These are phyloP conservation scores for Hyposoter dolosus DNA, from an alignment of 2,888 invertebrate genomes.

Conservation along the genomic window DNA sequence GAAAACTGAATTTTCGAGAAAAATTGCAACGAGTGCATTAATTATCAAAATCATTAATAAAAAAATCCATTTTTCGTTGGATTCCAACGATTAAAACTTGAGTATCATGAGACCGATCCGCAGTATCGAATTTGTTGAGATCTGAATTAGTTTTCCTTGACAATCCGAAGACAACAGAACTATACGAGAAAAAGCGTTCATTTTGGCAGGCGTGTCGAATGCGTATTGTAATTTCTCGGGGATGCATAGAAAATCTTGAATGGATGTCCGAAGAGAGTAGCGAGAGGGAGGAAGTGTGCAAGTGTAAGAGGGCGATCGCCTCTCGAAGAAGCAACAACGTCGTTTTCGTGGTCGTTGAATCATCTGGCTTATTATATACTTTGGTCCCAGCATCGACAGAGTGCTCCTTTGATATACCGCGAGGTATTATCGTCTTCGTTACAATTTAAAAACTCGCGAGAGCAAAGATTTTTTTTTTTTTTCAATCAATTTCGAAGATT, in stretches of 20 bases:
- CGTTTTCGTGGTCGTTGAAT: conserved; percentile 49
- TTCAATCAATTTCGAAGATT: conserved; percentile 15
- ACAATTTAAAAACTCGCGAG: conserved; percentile 1
- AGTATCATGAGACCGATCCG: not conserved
- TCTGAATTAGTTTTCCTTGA: conserved; percentile 1
- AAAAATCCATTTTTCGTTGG: too few species aligned
- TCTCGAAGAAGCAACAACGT: conserved; percentile 30
- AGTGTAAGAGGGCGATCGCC: conserved; percentile 39
- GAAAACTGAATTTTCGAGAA: too few species aligned
- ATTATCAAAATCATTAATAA: too few species aligned
- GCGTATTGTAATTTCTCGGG: conserved; percentile 57
- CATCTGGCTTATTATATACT: conserved; percentile 61
- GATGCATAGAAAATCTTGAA: conserved; percentile 57
- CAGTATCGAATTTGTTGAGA: not conserved
- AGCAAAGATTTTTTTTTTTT: conserved; percentile 26
- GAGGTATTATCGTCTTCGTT: conserved; percentile 37
- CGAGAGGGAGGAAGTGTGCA: conserved; percentile 1
- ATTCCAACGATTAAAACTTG: too few species aligned
- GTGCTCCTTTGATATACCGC: conserved; percentile 25
- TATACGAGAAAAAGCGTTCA: conserved; percentile 26
- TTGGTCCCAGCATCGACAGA: conserved; percentile 42
- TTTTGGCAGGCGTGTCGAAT: conserved; percentile 56
- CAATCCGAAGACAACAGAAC: conserved; percentile 10
- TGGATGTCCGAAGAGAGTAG: conserved; percentile 43
- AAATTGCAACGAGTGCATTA: too few species aligned